phyloP scores from a whole-genome alignment of 2,888 invertebrate species.

The Xanthostigma xanthostigma region DNA sequence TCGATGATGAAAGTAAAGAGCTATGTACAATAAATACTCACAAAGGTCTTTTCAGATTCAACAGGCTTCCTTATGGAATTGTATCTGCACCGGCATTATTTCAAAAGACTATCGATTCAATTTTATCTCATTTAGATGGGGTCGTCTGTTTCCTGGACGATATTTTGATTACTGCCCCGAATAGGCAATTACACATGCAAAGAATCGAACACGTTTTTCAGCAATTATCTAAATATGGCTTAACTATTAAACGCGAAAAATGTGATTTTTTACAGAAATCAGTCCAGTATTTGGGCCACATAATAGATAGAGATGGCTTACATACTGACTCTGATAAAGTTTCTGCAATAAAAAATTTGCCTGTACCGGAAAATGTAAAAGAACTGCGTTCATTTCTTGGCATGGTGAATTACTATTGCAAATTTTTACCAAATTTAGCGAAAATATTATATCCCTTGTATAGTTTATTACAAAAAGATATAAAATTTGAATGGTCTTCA shows the following conservation, averaged over 20 bases:
- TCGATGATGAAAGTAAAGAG: background rate
- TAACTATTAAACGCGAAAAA: too few species aligned
- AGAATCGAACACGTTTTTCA: too few species aligned
- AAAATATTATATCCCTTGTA: slow-evolving; percentile 9
- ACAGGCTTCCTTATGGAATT: slow-evolving; percentile 16
- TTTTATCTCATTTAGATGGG: too few species aligned
- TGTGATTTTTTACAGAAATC: too few species aligned
- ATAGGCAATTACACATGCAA: too few species aligned
- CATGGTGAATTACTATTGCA: slow-evolving; percentile 10
- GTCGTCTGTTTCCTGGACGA: too few species aligned
- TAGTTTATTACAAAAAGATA: slow-evolving; percentile 9
- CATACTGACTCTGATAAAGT: too few species aligned
- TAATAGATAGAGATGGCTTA: too few species aligned
- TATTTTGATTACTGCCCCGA: too few species aligned
- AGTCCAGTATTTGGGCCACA: too few species aligned
- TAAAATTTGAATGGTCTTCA: slow-evolving; percentile 9
- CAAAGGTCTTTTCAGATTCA: slow-evolving; percentile 4
- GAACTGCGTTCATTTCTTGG: slow-evolving; percentile 8
- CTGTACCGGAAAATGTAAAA: slow-evolving; percentile 1
- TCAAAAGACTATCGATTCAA: slow-evolving; percentile 17
- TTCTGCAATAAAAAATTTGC: background rate
- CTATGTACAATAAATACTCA: slow-evolving; percentile 8
- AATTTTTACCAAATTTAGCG: slow-evolving; percentile 9
- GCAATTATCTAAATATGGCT: too few species aligned
- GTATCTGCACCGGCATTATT: slow-evolving; percentile 19